Evolutionary conservation across 2,113 vertebrate species (phyloP).

Genomic region (Coregonus clupeaformis): DNA sequence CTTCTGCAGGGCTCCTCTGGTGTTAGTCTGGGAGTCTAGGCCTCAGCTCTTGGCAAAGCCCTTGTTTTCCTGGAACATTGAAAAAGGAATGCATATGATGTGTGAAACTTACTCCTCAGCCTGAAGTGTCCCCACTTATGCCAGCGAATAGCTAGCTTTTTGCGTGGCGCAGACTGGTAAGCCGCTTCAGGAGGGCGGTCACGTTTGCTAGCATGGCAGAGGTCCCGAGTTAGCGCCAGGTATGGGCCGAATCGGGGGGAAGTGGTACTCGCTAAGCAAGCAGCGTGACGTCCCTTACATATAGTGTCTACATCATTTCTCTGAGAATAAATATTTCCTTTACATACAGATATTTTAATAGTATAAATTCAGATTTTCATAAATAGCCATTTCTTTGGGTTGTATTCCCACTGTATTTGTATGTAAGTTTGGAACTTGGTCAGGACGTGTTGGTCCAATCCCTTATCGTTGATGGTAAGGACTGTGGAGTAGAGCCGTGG

Average conservation of each 20-base stretch:
- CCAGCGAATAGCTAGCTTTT: too few species aligned
- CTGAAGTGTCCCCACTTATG: too few species aligned
- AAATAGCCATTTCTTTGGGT: neutral
- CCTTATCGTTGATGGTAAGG: constrained; percentile 40
- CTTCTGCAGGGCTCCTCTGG: constrained; percentile 3
- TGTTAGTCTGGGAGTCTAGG: constrained; percentile 8
- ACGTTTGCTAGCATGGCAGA: too few species aligned
- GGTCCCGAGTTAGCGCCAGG: too few species aligned
- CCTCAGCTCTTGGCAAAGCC: constrained; percentile 11
- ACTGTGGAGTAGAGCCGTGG: neutral
- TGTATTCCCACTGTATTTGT: neutral
- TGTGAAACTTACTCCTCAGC: too few species aligned
- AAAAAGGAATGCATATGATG: constrained; percentile 12
- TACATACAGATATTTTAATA: neutral
- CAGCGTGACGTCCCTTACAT: too few species aligned
- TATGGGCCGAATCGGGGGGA: too few species aligned
- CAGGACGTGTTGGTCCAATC: neutral
- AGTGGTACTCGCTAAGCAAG: too few species aligned
- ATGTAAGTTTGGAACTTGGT: neutral
- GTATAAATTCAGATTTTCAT: neutral
- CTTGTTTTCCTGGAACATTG: constrained; percentile 18
- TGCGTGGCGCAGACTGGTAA: too few species aligned
- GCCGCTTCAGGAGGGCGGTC: too few species aligned
- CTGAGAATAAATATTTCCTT: neutral
- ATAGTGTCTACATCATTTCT: constrained; percentile 11